Base-by-base conservation (phyloP, 1,140 invertebrate genomes). In the Hyles vespertilio region DNA sequence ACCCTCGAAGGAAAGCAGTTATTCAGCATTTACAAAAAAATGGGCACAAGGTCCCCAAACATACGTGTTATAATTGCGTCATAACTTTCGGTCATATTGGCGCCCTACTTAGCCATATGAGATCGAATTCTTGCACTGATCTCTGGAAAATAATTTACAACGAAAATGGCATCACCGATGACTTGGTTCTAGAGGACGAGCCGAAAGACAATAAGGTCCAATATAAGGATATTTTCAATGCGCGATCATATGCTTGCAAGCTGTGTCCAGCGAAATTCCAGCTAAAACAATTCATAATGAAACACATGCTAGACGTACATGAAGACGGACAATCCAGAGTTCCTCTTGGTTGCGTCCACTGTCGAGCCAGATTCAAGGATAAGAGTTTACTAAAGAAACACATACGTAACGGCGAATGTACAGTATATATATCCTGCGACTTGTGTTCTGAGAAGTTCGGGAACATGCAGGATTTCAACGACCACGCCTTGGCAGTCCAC, bases 21-120 rank as follows among this genome's bases (percentile, higher is more conserved):
- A 89, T 90, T 62, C 88, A 89, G 57, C 89, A 90, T 63, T 72
- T 90, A 46, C 89, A 90, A 64, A 90, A 90, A 68, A 90, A 89
- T 70, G 89, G 89, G 5, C 82, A 85, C 46, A 89, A 87, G 61
- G 86, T 90, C 11, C 89, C 89, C 10, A 90, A 89, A 58, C 91
- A 91, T 63, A 92, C 91, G 2, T 92, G 91, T 59, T 91, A 91
- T 58, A 91, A 91, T 73, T 92, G 91, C 67, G 89, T 92, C 36
- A 81, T 91, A 5, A 91, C 91, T 0, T 91, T 91, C 61, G 78
- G 82, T 6, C 88, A 90, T 61, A 89, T 90, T 53, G 89, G 89
- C 2, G 89, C 89, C 12, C 59, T 90, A 33, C 75, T 90, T 4
- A 89, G 88, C 65, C 89, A 90, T 63, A 90, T 90, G 88, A 74